Evolutionary conservation across 2,113 vertebrate genomes (phyloP), one percentile per base, ranked within the genome.

Genomic region (Alosa alosa): DNA sequence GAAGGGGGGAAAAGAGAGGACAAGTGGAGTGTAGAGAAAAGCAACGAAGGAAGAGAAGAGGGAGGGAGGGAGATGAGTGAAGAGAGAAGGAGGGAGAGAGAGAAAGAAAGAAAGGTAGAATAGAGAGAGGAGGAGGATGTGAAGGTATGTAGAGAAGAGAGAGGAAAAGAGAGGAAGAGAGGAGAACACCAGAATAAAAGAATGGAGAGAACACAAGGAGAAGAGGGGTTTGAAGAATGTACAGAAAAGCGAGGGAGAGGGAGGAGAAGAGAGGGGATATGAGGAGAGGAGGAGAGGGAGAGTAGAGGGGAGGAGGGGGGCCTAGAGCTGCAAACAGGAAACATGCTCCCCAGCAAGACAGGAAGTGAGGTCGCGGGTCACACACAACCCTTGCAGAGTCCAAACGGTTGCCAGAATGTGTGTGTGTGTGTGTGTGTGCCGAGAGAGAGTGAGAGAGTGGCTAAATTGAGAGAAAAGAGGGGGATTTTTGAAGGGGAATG

Each of bases 301-400:
- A 18, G 25, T 15, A 50, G 75, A 46, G 6, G 44, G 22, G 18
- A 2, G 1, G 31, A 22, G 36, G 45, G 20, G 39, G 47, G 45
- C 22, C 8, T 36, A 36, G 64, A 72, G 64, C 64, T 81, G 88
- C 88, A 90, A 94, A 92, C 89, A 93, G 90, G 91, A 94, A 92
- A 88, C 82, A 18, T 89, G 90, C 68, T 22, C 52, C 50, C 87
- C 36, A 88, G 85, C 52, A 55, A 86, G 86, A 89, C 91, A 91
- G 92, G 92, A 92, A 88, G 84, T 82, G 82, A 85, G 84, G 86
- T 84, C 83, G 85, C 55, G 75, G 90, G 87, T 89, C 86, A 86
- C 83, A 85, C 55, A 82, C 84, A 83, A 57, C 89, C 84, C 84
- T 85, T 50, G 52, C 81, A 86, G n/a, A 75, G 84, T 84, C 36